A percentile compares a stretch with the other conserved stretches of the same genome.
Evolutionary conservation across 2,113 vertebrate genomes (phyloP).

Genomic region (Theropithecus gelada): DNA sequence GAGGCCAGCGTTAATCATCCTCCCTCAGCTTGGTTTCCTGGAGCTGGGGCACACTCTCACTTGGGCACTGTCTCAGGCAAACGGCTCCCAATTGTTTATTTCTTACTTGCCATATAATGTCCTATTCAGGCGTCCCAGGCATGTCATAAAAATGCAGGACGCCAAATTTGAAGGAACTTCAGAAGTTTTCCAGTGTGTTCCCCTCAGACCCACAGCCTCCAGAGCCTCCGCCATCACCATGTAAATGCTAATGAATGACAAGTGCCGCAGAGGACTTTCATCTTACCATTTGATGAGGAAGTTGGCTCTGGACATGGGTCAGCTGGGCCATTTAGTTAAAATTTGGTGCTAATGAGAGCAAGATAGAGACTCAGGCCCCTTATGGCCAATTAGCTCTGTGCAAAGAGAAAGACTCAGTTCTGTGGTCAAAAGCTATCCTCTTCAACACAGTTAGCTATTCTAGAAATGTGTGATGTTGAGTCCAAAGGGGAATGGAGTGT

Average conservation of each 20-base stretch:
- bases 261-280: accelerated
- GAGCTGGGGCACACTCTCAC: background rate
- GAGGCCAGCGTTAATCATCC: accelerated
- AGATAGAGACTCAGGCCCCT: background rate
- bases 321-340: background rate
- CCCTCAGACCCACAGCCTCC: background rate
- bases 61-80: accelerated
- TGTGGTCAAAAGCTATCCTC: background rate
- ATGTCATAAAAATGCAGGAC: background rate
- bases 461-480: background rate
- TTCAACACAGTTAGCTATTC: background rate
- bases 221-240: accelerated
- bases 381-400: constrained; percentile 53
- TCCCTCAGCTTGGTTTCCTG: background rate
- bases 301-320: background rate
- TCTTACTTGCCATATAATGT: background rate
- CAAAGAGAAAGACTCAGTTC: background rate
- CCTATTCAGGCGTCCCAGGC: accelerated
- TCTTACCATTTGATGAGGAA: background rate
- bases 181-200: background rate
- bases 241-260: background rate
- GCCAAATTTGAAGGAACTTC: background rate
- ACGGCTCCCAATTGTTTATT: background rate
- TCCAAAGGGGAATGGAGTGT: background rate
- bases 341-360: constrained; percentile 34